Evolutionary conservation across 2,797 vertebrate species (phyloP).

Genomic region (Rhabdomys pumilio): DNA sequence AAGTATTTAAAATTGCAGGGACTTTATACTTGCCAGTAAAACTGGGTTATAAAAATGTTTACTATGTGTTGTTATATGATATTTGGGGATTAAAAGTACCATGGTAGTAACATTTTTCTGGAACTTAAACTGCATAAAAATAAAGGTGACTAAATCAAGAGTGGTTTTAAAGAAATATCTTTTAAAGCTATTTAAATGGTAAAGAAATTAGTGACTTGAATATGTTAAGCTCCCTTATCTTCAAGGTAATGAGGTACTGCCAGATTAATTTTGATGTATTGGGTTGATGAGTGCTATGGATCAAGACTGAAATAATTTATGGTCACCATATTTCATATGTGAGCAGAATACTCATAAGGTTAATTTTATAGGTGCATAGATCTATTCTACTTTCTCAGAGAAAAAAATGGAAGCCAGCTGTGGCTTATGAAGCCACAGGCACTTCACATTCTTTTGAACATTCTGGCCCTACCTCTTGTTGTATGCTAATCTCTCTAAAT

Average conservation of each 20-base stretch:
- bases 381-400: not conserved
- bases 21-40: conserved; percentile 69
- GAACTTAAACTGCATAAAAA: conserved; percentile 67
- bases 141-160: conserved; percentile 63
- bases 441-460: not conserved
- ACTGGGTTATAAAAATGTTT: conserved; percentile 72
- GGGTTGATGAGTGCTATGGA: not conserved
- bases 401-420: not conserved
- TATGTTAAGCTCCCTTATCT: not conserved
- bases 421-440: not conserved
- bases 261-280: conserved; percentile 21
- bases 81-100: conserved; percentile 47
- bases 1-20: conserved; percentile 70
- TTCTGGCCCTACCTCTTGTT: not conserved
- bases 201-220: conserved; percentile 32
- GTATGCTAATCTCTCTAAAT: conserved; percentile 42
- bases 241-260: not conserved
- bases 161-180: conserved; percentile 60
- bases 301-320: conserved; percentile 35
- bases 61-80: conserved; percentile 23
- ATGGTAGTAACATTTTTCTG: conserved; percentile 51
- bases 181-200: conserved; percentile 32
- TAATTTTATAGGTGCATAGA: conserved; percentile 2
- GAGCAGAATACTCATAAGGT: conserved; percentile 42
- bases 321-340: not conserved